Evolutionary conservation across 2,113 vertebrate species (phyloP).

Genomic region (Dendropsophus ebraccatus): DNA sequence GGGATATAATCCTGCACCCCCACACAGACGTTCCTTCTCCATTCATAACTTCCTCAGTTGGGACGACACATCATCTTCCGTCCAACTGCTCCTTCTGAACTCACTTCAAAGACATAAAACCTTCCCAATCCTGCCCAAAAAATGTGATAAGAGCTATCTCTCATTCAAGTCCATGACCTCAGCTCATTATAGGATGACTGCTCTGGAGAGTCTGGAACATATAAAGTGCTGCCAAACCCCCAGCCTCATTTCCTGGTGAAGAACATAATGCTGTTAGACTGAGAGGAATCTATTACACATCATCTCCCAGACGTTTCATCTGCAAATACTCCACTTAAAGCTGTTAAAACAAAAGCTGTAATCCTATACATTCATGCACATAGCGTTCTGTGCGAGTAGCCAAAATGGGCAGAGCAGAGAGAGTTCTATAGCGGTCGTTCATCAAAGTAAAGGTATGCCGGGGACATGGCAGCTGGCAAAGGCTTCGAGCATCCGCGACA

Average conservation of each 20-base stretch:
- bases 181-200: conserved; percentile 30
- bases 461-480: neutral
- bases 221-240: conserved; percentile 8
- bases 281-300: conserved; percentile 23
- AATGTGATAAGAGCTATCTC: conserved; percentile 14
- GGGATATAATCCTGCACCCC: neutral
- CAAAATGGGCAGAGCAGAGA: neutral
- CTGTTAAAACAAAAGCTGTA: conserved; percentile 40
- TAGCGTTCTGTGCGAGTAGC: neutral
- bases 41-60: neutral
- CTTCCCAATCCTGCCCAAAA: neutral
- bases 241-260: conserved; percentile 29
- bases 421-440: conserved; percentile 6
- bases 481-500: neutral
- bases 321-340: conserved; percentile 41
- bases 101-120: neutral
- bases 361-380: conserved; percentile 28
- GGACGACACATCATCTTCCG: neutral
- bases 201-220: conserved; percentile 1
- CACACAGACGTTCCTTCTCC: neutral
- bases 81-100: neutral
- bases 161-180: conserved; percentile 4
- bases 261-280: conserved; percentile 24
- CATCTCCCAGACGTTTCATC: conserved; percentile 24
- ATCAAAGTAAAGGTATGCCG: conserved; percentile 13